Evolutionary conservation across 2,888 invertebrate genomes (phyloP), one percentile per base, ranked within the genome.

Genomic region (Chrysolina haemoptera): DNA sequence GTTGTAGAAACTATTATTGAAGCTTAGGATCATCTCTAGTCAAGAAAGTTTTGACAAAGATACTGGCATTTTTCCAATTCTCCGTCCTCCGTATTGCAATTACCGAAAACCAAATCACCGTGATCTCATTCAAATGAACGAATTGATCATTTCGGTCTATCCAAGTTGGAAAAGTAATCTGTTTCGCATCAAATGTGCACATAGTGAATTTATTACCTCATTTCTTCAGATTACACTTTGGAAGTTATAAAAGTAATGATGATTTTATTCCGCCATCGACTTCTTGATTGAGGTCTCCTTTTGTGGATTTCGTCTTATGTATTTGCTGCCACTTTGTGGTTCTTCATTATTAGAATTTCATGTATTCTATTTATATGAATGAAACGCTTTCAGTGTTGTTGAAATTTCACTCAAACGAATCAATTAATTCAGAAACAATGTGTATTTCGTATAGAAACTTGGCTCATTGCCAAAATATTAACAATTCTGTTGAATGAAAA

Each of bases 61-160:
- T 8, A 18, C 8, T 35, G 35, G 11, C 20, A 53, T 0, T 53
- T 53, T 53, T 53, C 18, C 16, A 16, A 11, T 8, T 53, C 18
- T 10, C 18, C 16, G 6, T 11, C 6, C 10, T 11, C 53, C 53
- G 12, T n/a, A 59, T 27, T 59, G 22, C 22, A 22, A 59, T 27
- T n/a, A 59, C 12, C 59, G 27, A 9, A 59, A 53, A 59, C 14
- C 6, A 9, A 59, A 59, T 59, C 27, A 59, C 59, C 12, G n/a
- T 27, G n/a, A 27, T 27, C 12, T 59, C 22, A 59, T 59, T 59
- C 27, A 1, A 59, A 22, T 9, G n/a, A 18, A 53, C 53, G 20
- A 27, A 59, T 59, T 59, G 27, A n/a, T 59, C 59, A 59, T 59
- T 59, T 59, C 59, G 6, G n/a, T 59, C 46, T n/a, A 46, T 46